Conservation (phyloP, 1,140 invertebrate genomes). For the Drosophila gunungcola region DNA sequence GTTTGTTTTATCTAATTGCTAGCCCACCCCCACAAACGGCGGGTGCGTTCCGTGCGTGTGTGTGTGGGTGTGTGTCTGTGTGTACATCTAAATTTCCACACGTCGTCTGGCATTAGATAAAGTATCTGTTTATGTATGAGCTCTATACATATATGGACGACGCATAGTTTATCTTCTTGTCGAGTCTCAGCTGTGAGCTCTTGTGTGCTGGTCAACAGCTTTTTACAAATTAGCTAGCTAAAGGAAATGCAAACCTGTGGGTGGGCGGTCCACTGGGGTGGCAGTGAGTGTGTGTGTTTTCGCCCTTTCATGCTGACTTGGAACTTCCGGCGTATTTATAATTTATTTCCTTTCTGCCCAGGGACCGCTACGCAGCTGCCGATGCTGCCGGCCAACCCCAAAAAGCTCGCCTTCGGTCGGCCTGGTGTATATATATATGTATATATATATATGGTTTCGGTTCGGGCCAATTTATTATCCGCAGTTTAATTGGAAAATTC, state of each 20-base stretch:
- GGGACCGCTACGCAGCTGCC: conserved; percentile 41
- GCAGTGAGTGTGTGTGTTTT: conserved; percentile 38
- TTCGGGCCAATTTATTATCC: conserved; percentile 79
- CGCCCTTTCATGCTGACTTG: conserved; percentile 80
- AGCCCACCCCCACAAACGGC: neutral
- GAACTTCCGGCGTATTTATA: conserved; percentile 82
- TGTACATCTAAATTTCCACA: conserved; percentile 62
- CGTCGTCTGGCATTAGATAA: conserved; percentile 70
- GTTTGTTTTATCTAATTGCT: conserved; percentile 83
- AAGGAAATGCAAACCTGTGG: conserved; percentile 76
- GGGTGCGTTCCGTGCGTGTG: neutral
- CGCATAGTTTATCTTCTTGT: conserved; percentile 79
- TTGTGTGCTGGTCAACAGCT: conserved; percentile 72
- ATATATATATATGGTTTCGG: conserved; percentile 22
- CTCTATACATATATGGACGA: conserved; percentile 20
- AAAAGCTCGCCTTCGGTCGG: conserved; percentile 1
- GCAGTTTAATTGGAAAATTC: conserved; percentile 83
- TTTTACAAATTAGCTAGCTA: conserved; percentile 82
- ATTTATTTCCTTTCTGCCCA: conserved; percentile 75
- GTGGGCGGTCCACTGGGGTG: neutral
- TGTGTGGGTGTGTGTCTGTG: neutral
- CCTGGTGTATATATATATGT: conserved; percentile 3
- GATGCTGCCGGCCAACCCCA: conserved; percentile 58
- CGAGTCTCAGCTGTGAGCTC: conserved; percentile 65
- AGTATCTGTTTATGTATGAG: conserved; percentile 70